Conservation (phyloP, 2,888 invertebrate genomes). For the Scelioninae gen. 1 region DNA sequence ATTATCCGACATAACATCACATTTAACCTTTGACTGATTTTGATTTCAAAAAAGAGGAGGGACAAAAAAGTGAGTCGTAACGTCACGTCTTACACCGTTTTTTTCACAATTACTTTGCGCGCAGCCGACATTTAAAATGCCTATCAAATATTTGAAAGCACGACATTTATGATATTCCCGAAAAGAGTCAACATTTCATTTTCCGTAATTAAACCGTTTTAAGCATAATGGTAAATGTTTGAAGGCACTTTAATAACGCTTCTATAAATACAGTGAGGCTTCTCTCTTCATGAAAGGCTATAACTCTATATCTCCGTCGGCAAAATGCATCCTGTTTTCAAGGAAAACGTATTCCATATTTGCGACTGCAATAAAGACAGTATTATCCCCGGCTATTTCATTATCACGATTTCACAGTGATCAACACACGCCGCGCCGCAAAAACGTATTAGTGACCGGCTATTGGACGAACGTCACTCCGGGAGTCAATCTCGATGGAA, state of each 20-base stretch:
- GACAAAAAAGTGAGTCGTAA: background rate
- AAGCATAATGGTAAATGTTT: constrained; percentile 65
- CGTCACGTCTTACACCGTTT: constrained; percentile 28
- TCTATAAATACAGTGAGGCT: constrained; percentile 60
- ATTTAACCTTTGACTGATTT: constrained; percentile 22
- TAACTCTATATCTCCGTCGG: constrained; percentile 61
- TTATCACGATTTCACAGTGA: constrained; percentile 70
- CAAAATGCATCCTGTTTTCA: constrained; percentile 68
- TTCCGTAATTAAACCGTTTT: constrained; percentile 67
- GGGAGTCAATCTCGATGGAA: constrained; percentile 74
- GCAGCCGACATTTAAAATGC: constrained; percentile 17
- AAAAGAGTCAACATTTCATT: constrained; percentile 67
- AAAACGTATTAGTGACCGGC: constrained; percentile 72
- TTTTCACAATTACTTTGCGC: constrained; percentile 19
- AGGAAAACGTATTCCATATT: constrained; percentile 68
- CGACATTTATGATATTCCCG: constrained; percentile 49
- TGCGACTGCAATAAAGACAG: constrained; percentile 69
- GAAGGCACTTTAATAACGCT: constrained; percentile 69
- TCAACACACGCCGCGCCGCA: constrained; percentile 57
- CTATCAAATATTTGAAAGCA: constrained; percentile 60
- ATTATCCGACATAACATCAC: constrained; percentile 17
- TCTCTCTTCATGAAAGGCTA: constrained; percentile 47
- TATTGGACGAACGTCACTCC: constrained; percentile 69
- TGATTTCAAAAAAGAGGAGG: constrained; percentile 20
- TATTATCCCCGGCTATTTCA: constrained; percentile 67